Conservation (phyloP, 2,888 invertebrate species). For the Cremastobaeus sp. region DNA sequence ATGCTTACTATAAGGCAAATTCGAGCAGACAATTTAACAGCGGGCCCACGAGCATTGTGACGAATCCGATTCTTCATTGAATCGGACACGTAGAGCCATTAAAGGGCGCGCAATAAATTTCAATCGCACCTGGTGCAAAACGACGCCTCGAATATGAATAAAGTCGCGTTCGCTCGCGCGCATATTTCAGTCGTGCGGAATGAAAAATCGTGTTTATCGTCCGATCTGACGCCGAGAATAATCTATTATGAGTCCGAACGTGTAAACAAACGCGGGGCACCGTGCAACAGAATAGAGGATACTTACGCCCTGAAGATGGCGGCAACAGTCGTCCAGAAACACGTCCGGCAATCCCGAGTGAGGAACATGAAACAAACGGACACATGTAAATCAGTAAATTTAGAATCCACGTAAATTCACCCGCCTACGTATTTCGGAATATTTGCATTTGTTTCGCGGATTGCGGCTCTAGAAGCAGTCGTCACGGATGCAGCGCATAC, state of each 20-base stretch:
- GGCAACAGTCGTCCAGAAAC: slow-evolving; percentile 40
- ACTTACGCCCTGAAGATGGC: slow-evolving; percentile 68
- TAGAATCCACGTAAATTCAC: slow-evolving; percentile 63
- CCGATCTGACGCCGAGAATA: slow-evolving; percentile 54
- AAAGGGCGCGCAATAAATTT: slow-evolving; percentile 56
- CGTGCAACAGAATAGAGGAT: slow-evolving; percentile 52
- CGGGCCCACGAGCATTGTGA: slow-evolving; percentile 7
- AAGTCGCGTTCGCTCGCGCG: slow-evolving; percentile 49
- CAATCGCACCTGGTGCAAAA: slow-evolving; percentile 55
- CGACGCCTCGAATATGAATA: slow-evolving; percentile 59
- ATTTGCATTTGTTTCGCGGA: slow-evolving; percentile 53
- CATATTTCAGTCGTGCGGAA: slow-evolving; percentile 50
- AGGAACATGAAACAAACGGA: slow-evolving; percentile 62
- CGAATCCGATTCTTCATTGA: slow-evolving; percentile 43
- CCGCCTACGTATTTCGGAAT: slow-evolving; percentile 60
- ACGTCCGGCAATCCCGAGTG: slow-evolving; percentile 46
- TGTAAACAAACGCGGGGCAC: slow-evolving; percentile 56
- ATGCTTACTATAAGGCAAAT: not conserved
- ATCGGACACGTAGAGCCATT: slow-evolving; percentile 45
- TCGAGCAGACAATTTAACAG: slow-evolving; percentile 25
- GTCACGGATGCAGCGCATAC: slow-evolving; percentile 62
- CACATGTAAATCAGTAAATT: slow-evolving; percentile 61
- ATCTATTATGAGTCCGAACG: slow-evolving; percentile 55
- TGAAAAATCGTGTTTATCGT: slow-evolving; percentile 60
- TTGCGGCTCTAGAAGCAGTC: slow-evolving; percentile 42